Evolutionary conservation across 2,888 invertebrate species (phyloP).

Genomic region (Iselma pallidipennis): DNA sequence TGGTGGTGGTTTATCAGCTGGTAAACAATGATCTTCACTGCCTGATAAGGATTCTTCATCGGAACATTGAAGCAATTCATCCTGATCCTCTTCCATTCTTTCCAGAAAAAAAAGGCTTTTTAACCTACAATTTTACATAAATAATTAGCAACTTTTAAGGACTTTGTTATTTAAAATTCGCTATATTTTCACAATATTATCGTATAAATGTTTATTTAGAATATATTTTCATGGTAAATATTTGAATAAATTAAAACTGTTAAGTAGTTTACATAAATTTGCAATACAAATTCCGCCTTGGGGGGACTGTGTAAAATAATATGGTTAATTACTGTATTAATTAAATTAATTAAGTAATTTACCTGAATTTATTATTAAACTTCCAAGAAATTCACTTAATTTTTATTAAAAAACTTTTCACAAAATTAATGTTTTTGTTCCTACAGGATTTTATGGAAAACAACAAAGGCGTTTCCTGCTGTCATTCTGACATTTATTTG

Average conservation of each 20-base stretch:
- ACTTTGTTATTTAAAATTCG: too few species aligned
- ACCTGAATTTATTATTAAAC: background rate
- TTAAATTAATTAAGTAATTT: too few species aligned
- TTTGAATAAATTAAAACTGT: too few species aligned
- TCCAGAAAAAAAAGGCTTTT: background rate
- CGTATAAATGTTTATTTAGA: too few species aligned
- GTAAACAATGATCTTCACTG: conserved; percentile 48
- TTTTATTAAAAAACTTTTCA: background rate
- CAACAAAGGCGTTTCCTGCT: conserved; percentile 1
- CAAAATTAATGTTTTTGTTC: background rate
- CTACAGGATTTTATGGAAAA: background rate
- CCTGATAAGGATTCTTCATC: conserved; percentile 53
- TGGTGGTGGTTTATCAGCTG: conserved; percentile 44
- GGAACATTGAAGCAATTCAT: conserved; percentile 50
- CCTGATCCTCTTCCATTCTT: conserved; percentile 50
- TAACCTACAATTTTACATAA: too few species aligned
- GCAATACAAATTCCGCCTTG: too few species aligned
- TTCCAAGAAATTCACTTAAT: background rate
- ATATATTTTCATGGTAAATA: too few species aligned
- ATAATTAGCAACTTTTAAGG: too few species aligned
- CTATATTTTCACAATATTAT: too few species aligned
- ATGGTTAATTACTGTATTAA: too few species aligned
- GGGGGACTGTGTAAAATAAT: too few species aligned
- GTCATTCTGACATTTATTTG: background rate
- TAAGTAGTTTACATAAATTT: too few species aligned